Percentiles rank a stretch among this genome's conserved stretches.
phyloP scores from a whole-genome alignment of 2,113 vertebrate genomes.

The Archilochus colubris region DNA sequence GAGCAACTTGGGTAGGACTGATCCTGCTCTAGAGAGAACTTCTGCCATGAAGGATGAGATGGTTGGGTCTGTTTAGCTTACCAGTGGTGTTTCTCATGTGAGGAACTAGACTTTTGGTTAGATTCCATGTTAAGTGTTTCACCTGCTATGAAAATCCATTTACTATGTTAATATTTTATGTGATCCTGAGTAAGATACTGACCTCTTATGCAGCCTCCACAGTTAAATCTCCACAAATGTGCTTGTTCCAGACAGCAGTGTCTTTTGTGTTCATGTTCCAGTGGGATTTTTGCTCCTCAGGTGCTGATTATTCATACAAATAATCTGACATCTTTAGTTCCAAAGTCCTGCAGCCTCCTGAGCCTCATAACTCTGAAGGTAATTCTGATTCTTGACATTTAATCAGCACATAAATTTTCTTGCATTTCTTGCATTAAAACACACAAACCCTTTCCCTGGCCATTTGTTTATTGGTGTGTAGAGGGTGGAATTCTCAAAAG shows the following conservation, averaged over 20 bases:
- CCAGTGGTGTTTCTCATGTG: background rate
- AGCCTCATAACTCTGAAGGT: constrained; percentile 89
- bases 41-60: background rate
- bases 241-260: background rate
- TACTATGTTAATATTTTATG: background rate
- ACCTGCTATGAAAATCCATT: background rate
- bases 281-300: constrained; percentile 54
- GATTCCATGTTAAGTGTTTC: background rate
- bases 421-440: background rate
- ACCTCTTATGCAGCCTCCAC: background rate
- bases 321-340: constrained; percentile 82
- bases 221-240: background rate
- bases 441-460: background rate
- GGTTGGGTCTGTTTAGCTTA: background rate
- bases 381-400: background rate
- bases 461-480: background rate
- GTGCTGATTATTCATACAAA: constrained; percentile 92
- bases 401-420: background rate
- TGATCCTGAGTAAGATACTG: background rate
- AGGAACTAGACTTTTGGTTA: background rate
- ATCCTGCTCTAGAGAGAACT: background rate
- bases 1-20: background rate
- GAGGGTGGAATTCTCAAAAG: background rate
- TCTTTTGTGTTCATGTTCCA: background rate
- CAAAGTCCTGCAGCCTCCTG: constrained; percentile 86